Evolutionary conservation across 1,140 invertebrate species (phyloP), one percentile per base, ranked within the genome.

Genomic region (Drosophila sp.): DNA sequence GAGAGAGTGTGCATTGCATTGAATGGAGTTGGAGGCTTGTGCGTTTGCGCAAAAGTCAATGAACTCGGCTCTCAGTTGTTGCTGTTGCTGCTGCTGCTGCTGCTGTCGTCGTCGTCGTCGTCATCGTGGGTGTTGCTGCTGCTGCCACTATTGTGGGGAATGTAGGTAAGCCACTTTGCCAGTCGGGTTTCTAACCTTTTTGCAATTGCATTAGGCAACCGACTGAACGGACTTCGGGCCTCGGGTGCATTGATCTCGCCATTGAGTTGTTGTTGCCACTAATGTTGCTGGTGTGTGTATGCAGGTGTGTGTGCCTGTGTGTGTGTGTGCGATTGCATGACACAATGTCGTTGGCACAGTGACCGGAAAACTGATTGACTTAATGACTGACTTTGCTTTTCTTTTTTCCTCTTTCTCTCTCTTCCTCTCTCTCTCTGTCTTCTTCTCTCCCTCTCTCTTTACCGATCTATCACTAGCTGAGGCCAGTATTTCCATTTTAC

Each of bases 11-110:
- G 83, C 84, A 87, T 87, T 87, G 83, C 85, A 87, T 87, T 86
- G 83, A 76, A 76, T 66, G 72, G 75, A 86, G 80, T 87, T 87
- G 83, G 83, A 87, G 83, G 83, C 83, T 82, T 87, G 84, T 87
- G 83, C 83, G 83, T 86, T 87, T 87, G 83, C 83, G 76, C 80
- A 80, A 87, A 87, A 89, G 83, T 87, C 83, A 87, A 87, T 87
- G 84, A 87, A 87, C 83, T 89, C 84, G 44, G 56, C 63, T 25
- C 68, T 47, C 71, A 63, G 72, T 65, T 66, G 73, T 64, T 71
- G 57, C 65, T 62, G 70, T 38, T 50, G 41, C 35, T 32, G 50
- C 2, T 33, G 50, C 29, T 27, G 50, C 57, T 56, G 72, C 55
- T 72, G 69, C 56, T 70, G 72, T 66, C 64, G 66, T 47, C 65